A percentile compares a stretch with the other conserved stretches of the same genome.
Conservation (phyloP, 2,888 invertebrate species). For the Odontocerum albicorne region DNA sequence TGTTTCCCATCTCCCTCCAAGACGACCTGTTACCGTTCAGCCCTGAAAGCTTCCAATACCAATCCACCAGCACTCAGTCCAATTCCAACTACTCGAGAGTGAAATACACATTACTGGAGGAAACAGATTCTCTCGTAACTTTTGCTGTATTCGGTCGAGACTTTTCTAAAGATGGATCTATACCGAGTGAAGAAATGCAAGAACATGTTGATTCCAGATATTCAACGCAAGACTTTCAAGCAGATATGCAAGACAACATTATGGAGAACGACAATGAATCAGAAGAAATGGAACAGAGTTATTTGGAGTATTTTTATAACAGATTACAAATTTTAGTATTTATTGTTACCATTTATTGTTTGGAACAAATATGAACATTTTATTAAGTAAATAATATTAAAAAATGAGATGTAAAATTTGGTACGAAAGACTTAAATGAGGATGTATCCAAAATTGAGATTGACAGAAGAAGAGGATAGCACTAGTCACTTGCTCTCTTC, state of each 20-base stretch:
- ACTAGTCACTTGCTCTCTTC: background rate
- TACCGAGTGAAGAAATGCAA: background rate
- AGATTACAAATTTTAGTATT: slow-evolving; percentile 28
- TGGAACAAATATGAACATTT: slow-evolving; percentile 31
- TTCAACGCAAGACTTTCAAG: too few species aligned
- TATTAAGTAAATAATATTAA: background rate
- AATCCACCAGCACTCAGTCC: background rate
- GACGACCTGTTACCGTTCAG: slow-evolving; percentile 31
- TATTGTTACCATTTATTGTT: slow-evolving; percentile 23
- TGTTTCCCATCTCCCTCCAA: slow-evolving; percentile 40
- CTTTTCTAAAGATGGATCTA: slow-evolving; percentile 10
- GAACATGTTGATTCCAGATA: background rate
- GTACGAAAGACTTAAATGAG: too few species aligned
- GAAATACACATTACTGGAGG: background rate
- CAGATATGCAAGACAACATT: too few species aligned
- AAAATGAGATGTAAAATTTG: background rate
- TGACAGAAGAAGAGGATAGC: background rate
- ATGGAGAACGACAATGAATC: background rate
- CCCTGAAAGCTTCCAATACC: slow-evolving; percentile 14
- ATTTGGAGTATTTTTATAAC: slow-evolving; percentile 9
- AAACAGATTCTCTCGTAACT: slow-evolving; percentile 1
- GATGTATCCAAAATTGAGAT: background rate
- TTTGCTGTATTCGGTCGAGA: slow-evolving; percentile 23
- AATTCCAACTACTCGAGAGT: background rate
- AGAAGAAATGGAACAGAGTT: slow-evolving; percentile 3